Percentiles rank a stretch among this genome's conserved stretches.
These are phyloP conservation scores for Ammospiza maritima DNA, from an alignment of 2,797 vertebrate genomes.

Conservation along the genomic window DNA sequence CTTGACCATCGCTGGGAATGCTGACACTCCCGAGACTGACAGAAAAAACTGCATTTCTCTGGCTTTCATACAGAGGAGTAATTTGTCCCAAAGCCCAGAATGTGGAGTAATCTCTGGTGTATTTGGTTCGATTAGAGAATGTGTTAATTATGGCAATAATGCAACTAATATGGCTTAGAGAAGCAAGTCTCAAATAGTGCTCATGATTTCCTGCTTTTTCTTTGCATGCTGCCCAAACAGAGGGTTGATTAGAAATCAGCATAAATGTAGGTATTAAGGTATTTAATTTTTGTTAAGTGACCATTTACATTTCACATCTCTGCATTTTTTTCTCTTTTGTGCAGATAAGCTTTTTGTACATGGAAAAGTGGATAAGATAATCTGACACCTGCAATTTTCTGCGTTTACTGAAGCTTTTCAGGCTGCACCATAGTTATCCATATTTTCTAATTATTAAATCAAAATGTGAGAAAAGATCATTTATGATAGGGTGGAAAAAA, in stretches of 20 bases:
- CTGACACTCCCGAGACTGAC: neutral
- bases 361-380: neutral
- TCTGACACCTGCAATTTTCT: neutral
- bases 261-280: slow-evolving; percentile 30
- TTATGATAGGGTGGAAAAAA: neutral
- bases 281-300: slow-evolving; percentile 25
- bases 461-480: neutral
- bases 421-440: neutral
- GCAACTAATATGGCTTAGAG: slow-evolving; percentile 47
- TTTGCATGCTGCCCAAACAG: slow-evolving; percentile 36
- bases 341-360: neutral
- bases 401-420: slow-evolving; percentile 14
- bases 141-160: slow-evolving; percentile 56
- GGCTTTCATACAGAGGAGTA: neutral
- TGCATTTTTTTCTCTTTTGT: neutral
- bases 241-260: slow-evolving; percentile 11
- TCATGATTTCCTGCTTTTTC: slow-evolving; percentile 31
- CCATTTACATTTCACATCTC: neutral
- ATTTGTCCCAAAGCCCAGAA: slow-evolving; percentile 45
- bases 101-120: neutral
- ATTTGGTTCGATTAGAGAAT: slow-evolving; percentile 2
- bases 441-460: slow-evolving; percentile 38
- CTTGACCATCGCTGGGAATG: neutral
- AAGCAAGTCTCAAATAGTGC: slow-evolving; percentile 8
- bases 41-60: slow-evolving; percentile 3